These are phyloP conservation scores for Leucoraja erinaceus DNA, from an alignment of 2,113 vertebrate species.

Conservation along the genomic window DNA sequence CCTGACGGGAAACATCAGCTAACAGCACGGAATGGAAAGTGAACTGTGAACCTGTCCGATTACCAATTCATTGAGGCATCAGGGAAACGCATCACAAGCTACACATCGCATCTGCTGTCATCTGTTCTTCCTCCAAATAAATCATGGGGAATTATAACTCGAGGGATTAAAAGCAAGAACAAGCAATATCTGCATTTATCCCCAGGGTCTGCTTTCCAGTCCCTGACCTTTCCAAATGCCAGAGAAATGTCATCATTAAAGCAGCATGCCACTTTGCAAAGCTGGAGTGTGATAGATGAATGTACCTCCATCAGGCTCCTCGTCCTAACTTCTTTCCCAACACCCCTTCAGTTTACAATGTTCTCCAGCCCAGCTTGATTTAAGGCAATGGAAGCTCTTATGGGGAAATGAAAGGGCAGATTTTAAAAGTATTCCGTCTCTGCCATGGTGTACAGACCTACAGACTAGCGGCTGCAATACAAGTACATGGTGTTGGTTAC, in stretches of 20 bases:
- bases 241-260: not conserved
- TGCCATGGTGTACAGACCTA: too few relatives aligned
- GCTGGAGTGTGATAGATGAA: not conserved
- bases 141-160: not conserved
- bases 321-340: not conserved
- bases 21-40: not conserved
- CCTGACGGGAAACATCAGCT: not conserved
- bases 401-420: not conserved
- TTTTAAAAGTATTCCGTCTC: not conserved
- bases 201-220: constrained; percentile 10
- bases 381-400: not conserved
- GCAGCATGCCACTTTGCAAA: not conserved
- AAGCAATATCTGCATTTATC: constrained; percentile 10
- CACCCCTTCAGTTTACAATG: not conserved
- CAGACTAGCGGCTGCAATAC: too few relatives aligned
- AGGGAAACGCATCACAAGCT: not conserved
- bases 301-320: not conserved
- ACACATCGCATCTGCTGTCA: not conserved
- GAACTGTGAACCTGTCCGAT: not conserved
- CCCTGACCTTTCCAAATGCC: not conserved
- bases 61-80: not conserved
- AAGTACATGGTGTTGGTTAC: too few relatives aligned
- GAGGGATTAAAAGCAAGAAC: not conserved
- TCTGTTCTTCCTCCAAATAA: constrained; percentile 8
- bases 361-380: not conserved